These are phyloP conservation scores for Enteromius trimaculatus DNA, from an alignment of 2,797 vertebrate species.

Conservation along the genomic window DNA sequence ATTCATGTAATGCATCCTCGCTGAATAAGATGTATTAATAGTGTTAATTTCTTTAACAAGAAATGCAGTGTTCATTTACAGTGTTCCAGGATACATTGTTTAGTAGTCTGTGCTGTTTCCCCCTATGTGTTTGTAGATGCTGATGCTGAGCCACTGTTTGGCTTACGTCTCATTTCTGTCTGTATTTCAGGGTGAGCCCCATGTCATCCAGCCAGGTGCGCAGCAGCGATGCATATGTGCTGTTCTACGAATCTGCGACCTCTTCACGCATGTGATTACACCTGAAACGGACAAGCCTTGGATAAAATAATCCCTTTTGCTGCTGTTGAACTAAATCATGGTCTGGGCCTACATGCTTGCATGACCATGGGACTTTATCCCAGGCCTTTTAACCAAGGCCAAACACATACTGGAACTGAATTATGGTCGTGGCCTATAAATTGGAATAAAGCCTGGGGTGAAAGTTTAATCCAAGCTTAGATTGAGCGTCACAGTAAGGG, in stretches of 20 bases:
- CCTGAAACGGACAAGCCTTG: slow-evolving; percentile 47
- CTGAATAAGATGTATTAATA: background rate
- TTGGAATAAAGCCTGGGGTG: slow-evolving; percentile 34
- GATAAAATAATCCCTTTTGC: slow-evolving; percentile 5
- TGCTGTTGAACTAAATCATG: slow-evolving; percentile 3
- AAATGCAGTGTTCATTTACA: background rate
- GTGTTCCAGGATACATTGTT: background rate
- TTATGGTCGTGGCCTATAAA: slow-evolving; percentile 17
- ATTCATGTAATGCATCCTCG: background rate
- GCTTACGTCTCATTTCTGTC: slow-evolving; percentile 26
- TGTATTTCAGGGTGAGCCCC: slow-evolving; percentile 84
- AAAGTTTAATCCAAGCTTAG: slow-evolving; percentile 28
- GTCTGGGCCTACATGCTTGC: slow-evolving; percentile 21
- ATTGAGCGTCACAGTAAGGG: slow-evolving; percentile 46
- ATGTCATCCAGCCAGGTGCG: slow-evolving; percentile 93
- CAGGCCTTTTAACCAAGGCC: slow-evolving; percentile 6
- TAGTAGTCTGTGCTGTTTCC: too few species aligned
- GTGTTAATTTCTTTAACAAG: background rate
- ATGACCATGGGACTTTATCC: background rate
- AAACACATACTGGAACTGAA: slow-evolving; percentile 15
- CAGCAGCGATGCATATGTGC: slow-evolving; percentile 93
- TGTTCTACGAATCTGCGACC: slow-evolving; percentile 91
- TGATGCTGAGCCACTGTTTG: background rate
- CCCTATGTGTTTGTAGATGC: background rate
- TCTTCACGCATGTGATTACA: slow-evolving; percentile 82